Conservation (phyloP, 1,140 invertebrate genomes). For the Subanguina moxae region DNA sequence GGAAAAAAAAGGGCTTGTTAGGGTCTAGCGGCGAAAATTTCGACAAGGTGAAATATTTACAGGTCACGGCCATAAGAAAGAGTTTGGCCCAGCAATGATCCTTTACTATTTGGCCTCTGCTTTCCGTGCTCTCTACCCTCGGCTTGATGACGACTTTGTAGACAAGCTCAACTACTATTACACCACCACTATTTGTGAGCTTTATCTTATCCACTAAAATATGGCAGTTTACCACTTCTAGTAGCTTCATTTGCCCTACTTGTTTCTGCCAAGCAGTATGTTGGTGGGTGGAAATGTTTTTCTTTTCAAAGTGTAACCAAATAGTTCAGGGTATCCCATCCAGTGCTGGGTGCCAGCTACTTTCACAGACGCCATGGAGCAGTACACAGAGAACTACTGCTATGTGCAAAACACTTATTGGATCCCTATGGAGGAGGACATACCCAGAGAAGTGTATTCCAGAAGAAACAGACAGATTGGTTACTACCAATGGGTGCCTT, state of each 20-base stretch:
- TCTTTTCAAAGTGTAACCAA: not conserved
- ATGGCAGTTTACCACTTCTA: slow-evolving; percentile 29
- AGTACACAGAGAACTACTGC: slow-evolving; percentile 59
- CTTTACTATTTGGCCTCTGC: slow-evolving; percentile 58
- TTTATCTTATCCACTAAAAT: not conserved
- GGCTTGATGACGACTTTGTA: slow-evolving; percentile 59
- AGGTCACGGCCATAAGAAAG: slow-evolving; percentile 56
- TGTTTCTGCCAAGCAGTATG: slow-evolving; percentile 59
- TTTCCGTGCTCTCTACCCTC: slow-evolving; percentile 58
- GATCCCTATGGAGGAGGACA: slow-evolving; percentile 59
- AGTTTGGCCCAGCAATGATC: slow-evolving; percentile 59
- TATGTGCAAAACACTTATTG: slow-evolving; percentile 60
- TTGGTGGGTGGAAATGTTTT: slow-evolving; percentile 29
- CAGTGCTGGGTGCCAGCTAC: slow-evolving; percentile 60
- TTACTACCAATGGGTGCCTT: slow-evolving; percentile 62
- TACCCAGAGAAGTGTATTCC: slow-evolving; percentile 57
- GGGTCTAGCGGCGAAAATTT: too few species aligned
- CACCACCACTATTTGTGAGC: slow-evolving; percentile 57
- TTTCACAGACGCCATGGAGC: slow-evolving; percentile 60
- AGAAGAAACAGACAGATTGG: slow-evolving; percentile 57
- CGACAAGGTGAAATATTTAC: not conserved
- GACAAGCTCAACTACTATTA: slow-evolving; percentile 60
- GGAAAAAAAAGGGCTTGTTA: too few species aligned
- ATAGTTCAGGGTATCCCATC: slow-evolving; percentile 53
- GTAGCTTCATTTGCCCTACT: slow-evolving; percentile 58